phyloP scores from a whole-genome alignment of 2,888 invertebrate genomes.

The Endotricha flammealis region DNA sequence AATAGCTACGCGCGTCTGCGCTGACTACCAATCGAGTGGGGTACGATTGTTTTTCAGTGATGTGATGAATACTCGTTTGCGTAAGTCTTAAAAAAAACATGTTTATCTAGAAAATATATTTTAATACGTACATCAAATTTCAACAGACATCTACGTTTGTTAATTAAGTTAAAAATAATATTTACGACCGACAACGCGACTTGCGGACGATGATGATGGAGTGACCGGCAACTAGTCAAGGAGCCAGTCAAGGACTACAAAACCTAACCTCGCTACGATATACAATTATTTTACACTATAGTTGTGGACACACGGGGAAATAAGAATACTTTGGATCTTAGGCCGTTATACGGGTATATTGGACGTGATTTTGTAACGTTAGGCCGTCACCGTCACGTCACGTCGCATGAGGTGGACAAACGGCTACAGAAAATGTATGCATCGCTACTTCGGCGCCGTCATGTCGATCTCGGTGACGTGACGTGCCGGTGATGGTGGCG shows the following conservation, averaged over 20 bases:
- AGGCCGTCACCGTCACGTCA: too few relatives aligned
- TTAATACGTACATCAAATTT: constrained; percentile 67
- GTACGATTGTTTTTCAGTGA: too few relatives aligned
- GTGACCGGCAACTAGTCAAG: neutral
- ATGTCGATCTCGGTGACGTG: too few relatives aligned
- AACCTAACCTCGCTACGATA: constrained; percentile 39
- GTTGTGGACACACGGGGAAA: constrained; percentile 45
- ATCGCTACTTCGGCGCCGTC: too few relatives aligned
- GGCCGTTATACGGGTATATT: neutral
- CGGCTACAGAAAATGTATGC: too few relatives aligned
- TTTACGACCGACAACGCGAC: constrained; percentile 45
- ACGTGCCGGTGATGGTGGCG: too few relatives aligned
- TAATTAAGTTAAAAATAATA: constrained; percentile 50
- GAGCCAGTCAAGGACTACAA: constrained; percentile 23
- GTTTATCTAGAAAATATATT: constrained; percentile 73
- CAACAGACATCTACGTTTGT: constrained; percentile 68
- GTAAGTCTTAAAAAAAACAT: neutral
- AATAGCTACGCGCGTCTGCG: too few relatives aligned
- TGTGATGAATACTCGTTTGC: neutral
- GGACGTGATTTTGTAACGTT: too few relatives aligned
- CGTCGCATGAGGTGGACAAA: too few relatives aligned
- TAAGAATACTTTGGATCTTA: neutral
- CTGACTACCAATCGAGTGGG: too few relatives aligned
- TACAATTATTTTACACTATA: constrained; percentile 42
- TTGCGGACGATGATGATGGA: constrained; percentile 33